Evolutionary conservation across 1,140 invertebrate genomes (phyloP), one percentile per base, ranked within the genome.

Genomic region (Arctopsyche grandis): DNA sequence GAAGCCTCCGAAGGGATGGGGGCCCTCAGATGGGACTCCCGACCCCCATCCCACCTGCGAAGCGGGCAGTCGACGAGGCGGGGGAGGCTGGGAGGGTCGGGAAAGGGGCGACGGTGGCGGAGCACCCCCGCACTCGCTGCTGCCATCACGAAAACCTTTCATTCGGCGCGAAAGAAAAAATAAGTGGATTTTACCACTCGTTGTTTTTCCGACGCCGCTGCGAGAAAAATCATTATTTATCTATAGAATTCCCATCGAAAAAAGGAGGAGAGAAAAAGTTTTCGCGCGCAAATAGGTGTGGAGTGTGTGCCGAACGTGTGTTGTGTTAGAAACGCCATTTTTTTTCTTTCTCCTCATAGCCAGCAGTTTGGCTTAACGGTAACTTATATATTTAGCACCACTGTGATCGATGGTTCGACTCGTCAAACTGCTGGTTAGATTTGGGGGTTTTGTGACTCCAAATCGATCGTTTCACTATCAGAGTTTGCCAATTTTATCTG

Each of bases 151-250:
- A 79, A 80, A 82, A 82, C 81, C 81, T 82, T 82, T 82, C 81
- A 82, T 82, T 82, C 81, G 76, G 75, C 79, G 75, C 75, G 76
- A 80, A 80, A 82, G 81, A 80, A 82, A 82, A 82, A 82, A 82
- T 82, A 82, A 82, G 78, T 82, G 81, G 81, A 82, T 82, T 82
- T 82, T 82, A 82, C 78, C 77, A 80, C 75, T 82, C 81, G 81
- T 82, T 82, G 81, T 82, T 82, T 82, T 81, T 82, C 79, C 63
- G 63, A 19, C 63, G 63, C 48, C 66, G 46, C 75, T 78, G 43
- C 43, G 81, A 80, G 81, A 69, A 79, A 82, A 82, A 82, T 82
- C 81, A 82, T 82, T 82, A 82, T 82, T 82, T 82, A 82, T 82
- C 81, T 82, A 82, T 82, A 82, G 81, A 82, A 82, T 78, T 82